Evolutionary conservation across 2,113 vertebrate genomes (phyloP).

Genomic region (Phyllopteryx taeniolatus): DNA sequence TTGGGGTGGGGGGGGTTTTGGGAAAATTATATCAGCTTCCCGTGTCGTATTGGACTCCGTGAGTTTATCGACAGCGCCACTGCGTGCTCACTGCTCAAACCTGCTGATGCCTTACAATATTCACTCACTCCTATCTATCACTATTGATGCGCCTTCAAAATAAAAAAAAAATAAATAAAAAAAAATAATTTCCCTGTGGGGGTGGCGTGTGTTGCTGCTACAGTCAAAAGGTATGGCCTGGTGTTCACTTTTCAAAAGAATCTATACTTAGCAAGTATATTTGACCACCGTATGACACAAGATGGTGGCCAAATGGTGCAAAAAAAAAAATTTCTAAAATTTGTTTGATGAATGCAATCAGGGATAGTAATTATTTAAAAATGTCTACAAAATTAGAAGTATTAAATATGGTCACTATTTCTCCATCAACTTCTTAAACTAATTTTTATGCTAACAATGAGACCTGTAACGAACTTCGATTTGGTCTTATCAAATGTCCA

Average conservation of each 20-base stretch:
- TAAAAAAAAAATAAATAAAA: too few relatives aligned
- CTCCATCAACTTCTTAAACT: too few relatives aligned
- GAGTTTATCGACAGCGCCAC: conserved; percentile 61
- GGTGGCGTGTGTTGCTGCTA: conserved; percentile 29
- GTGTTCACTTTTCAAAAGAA: not conserved
- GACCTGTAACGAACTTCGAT: too few relatives aligned
- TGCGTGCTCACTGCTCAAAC: conserved; percentile 54
- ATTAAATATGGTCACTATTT: too few relatives aligned
- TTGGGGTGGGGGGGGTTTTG: not conserved
- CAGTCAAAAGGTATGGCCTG: not conserved
- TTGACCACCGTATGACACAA: not conserved
- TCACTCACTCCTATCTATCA: conserved; percentile 27
- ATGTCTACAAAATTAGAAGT: too few relatives aligned
- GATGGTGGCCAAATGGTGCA: not conserved
- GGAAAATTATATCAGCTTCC: conserved; percentile 10
- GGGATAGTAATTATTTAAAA: too few relatives aligned
- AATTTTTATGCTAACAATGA: too few relatives aligned
- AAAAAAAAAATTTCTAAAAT: not conserved
- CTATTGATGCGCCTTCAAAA: not conserved
- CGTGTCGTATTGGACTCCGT: conserved; percentile 53
- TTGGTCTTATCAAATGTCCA: too few relatives aligned
- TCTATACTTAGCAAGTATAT: not conserved
- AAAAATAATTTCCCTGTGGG: too few relatives aligned
- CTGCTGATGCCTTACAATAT: conserved; percentile 68
- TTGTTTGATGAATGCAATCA: not conserved